Evolutionary conservation across 2,888 invertebrate species (phyloP).

Genomic region (Pristionchus japonicus): DNA sequence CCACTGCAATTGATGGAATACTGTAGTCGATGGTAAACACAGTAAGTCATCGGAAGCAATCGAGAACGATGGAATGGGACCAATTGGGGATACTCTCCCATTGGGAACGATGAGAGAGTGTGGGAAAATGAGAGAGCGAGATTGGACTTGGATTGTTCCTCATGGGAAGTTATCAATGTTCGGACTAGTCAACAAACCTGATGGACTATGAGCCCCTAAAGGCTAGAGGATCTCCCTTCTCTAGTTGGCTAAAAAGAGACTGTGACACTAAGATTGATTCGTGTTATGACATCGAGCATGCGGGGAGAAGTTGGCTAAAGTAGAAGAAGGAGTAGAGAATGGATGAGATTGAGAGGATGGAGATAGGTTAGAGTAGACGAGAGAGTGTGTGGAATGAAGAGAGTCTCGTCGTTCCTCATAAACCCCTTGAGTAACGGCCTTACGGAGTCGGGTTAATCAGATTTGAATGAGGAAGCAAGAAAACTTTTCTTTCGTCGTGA

Average conservation of each 20-base stretch:
- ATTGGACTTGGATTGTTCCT: not conserved
- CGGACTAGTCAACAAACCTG: not conserved
- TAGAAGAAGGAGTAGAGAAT: not conserved
- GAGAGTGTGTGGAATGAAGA: not conserved
- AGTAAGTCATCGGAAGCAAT: not conserved
- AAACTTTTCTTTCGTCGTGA: not conserved
- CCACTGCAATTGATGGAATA: not conserved
- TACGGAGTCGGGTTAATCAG: constrained; percentile 7
- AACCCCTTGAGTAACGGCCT: constrained; percentile 12
- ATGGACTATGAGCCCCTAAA: not conserved
- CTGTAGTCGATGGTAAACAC: constrained; percentile 1
- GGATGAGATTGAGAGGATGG: not conserved
- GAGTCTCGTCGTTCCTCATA: constrained; percentile 13
- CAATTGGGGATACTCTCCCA: not conserved
- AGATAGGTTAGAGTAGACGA: not conserved
- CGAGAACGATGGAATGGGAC: not conserved
- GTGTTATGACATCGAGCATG: constrained; percentile 13
- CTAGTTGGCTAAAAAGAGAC: not conserved
- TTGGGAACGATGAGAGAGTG: not conserved
- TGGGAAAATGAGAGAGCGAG: not conserved
- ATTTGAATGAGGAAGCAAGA: constrained; percentile 31
- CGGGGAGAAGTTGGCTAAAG: not conserved
- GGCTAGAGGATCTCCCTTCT: not conserved
- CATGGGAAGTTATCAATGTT: not conserved
- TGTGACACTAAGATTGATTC: constrained; percentile 9